Evolutionary conservation across 2,797 vertebrate genomes (phyloP), one percentile per base, ranked within the genome.

Genomic region (Coreius guichenoti): DNA sequence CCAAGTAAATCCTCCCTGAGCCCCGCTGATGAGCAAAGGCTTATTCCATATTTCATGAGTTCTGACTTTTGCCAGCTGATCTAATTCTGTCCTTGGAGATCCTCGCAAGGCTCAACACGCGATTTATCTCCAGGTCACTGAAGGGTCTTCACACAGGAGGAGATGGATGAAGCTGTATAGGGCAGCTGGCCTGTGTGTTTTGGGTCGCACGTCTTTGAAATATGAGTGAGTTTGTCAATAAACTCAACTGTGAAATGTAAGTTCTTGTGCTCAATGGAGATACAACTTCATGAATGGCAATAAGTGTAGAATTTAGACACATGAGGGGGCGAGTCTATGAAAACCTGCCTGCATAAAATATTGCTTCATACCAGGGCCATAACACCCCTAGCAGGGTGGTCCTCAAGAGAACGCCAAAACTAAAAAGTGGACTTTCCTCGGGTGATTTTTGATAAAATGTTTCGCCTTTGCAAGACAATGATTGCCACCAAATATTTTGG

Each of bases 61-160:
- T 69, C 86, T 94, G 92, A 93, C 93, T 92, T 92, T 93, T 93
- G 92, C 92, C 90, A 89, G 93, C 90, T 81, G 82, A 92, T 94
- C 90, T 93, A 91, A 94, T 94, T 93, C 93, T 93, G 93, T 93
- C 94, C 93, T 94, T 93, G 92, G 92, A 92, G 92, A 92, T 90
- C 90, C 87, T 84, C 51, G 45, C 92, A 89, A 92, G 88, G 89
- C 90, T 90, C 89, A 84, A 87, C 89, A 86, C 8, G 49, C 87
- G 58, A 93, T 94, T 93, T 93, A 93, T 94, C 92, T 91, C 81
- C 84, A 82, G 93, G 93, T 94, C 92, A 94, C 89, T 86, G 56
- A 80, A 86, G 4, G 91, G 90, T 88, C 90, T 92, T 65, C 84
- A 74, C 23, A 63, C 81, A 69, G 80, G 88, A 90, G 84, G 90